Base-by-base conservation (phyloP, 1,140 invertebrate genomes). In the Eciton burchellii region DNA sequence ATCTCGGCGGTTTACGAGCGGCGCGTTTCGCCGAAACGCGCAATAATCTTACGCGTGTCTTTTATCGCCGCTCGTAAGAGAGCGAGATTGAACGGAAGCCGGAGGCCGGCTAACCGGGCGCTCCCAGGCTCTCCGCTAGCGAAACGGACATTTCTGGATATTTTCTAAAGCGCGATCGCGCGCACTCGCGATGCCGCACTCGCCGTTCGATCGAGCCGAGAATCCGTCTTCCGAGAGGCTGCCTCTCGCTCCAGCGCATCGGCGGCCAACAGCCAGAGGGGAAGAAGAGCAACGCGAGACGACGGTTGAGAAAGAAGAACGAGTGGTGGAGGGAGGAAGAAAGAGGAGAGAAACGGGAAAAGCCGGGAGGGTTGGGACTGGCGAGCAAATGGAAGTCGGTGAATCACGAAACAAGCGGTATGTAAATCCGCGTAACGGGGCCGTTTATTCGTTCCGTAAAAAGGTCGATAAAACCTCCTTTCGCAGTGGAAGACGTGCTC, bases 401-500 rank as follows among this genome's bases (percentile, higher is more conserved):
- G 89, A 90, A 90, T 91, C 86, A 90, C 81, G 81, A 86, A 87
- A 66, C 88, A 86, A 90, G 85, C 85, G 85, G 63, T 87, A 90
- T 91, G 90, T 89, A 90, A 91, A 91, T 92, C 89, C 84, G 82
- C 87, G 88, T 85, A 90, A 91, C 90, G 83, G 86, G 79, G 83
- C 79, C 90, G 88, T 90, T 92, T 92, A 91, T 92, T 90, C 90
- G 83, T 68, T 60, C 81, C 84, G 89, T 91, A 91, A 92, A 92
- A 91, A 90, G 87, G 84, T 84, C 90, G 89, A 92, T 91, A 90
- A 91, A 92, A 90, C 77, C 88, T 81, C 81, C 81, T 88, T 85
- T 82, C 68, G 76, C 73, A 65, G 49, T 68, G 63, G 72, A 84
- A 86, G 84, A 85, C 60, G 74, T 85, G 56, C 74, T 57, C 63